Evolutionary conservation across 2,113 vertebrate genomes (phyloP), one percentile per base, ranked within the genome.

Genomic region (Cromileptes altivelis): DNA sequence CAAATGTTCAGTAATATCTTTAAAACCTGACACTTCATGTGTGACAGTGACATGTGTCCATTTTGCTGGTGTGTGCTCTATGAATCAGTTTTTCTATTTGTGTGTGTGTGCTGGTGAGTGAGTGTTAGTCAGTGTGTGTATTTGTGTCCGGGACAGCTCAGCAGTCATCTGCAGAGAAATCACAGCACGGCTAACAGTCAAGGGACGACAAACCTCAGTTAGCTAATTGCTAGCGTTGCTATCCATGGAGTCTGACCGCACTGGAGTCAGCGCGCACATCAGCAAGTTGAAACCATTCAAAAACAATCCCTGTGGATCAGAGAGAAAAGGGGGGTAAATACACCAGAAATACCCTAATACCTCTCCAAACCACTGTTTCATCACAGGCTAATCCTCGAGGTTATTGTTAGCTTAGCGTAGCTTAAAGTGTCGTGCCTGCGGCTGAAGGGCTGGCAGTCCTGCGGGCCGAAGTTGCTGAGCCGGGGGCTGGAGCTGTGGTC

Each of bases 361-460:
- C 70, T 82, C 52, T 3, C 37, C 70, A 77, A 83, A 89, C 89
- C 81, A 70, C 88, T 5, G 86, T 91, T 88, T 91, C 91, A 90
- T 90, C 87, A 91, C 56, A 37, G 17, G 11, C 6, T 91, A 91
- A 92, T 87, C 84, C 65, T 49, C 0, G 0, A 4, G 52, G 42
- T 42, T 82, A 53, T 70, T 53, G 70, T 49, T 78, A 78, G 42
- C 70, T 86, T 81, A 86, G 81, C 21, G 0, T 21, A 73, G 60
- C 60, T 49, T 49, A 49, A 11, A 14, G 47, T 17, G 47, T 81
- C 75, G 3, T 70, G 37, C 72, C 65, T 68, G 71, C 9, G 69
- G 82, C 62, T 30, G 69, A 0, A 8, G 25, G 67, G 18, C 2
- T 19, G 37, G 52, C 42, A 17, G 62, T 53, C 69, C 55, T 0